A percentile compares a stretch with the other conserved stretches of the same genome.
Evolutionary conservation across 2,113 vertebrate species (phyloP).

Genomic region (Mormoops blainvillei): DNA sequence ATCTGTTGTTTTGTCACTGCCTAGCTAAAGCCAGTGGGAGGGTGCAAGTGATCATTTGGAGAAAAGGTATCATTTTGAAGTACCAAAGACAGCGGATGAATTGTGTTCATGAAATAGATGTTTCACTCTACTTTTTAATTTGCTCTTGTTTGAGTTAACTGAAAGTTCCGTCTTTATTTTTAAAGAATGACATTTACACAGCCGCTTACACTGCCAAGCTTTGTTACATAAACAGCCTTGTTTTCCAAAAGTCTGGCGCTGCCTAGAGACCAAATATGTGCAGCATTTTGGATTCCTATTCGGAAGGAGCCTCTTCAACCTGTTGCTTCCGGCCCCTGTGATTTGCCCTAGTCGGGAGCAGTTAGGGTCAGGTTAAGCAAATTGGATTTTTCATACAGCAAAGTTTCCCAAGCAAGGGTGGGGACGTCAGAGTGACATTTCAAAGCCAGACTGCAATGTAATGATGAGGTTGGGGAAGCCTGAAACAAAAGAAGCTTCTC

Average conservation of each 20-base stretch:
- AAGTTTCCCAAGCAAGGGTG: not conserved
- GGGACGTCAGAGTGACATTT: not conserved
- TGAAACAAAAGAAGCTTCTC: not conserved
- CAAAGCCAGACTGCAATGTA: not conserved
- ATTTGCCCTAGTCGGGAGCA: not conserved
- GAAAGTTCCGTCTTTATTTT: conserved; percentile 69
- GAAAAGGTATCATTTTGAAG: conserved; percentile 67
- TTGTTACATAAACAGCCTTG: conserved; percentile 64
- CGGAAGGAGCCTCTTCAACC: not conserved
- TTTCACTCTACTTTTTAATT: conserved; percentile 70
- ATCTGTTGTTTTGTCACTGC: conserved; percentile 49
- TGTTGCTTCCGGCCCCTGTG: not conserved
- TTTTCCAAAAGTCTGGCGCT: conserved; percentile 59
- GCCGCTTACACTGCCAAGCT: conserved; percentile 48
- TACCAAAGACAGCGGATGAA: conserved; percentile 59
- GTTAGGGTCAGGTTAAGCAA: not conserved
- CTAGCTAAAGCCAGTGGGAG: conserved; percentile 46
- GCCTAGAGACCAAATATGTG: conserved; percentile 55
- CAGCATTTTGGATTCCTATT: not conserved
- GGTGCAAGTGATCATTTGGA: conserved; percentile 53
- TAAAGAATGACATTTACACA: conserved; percentile 71
- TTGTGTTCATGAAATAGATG: conserved; percentile 61
- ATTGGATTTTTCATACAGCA: not conserved
- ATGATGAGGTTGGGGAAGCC: not conserved
- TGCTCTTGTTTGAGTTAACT: conserved; percentile 65